Percentiles rank a stretch among this genome's conserved stretches.
Conservation (phyloP, 2,797 vertebrate genomes). For the Melanotaenia boesemani region DNA sequence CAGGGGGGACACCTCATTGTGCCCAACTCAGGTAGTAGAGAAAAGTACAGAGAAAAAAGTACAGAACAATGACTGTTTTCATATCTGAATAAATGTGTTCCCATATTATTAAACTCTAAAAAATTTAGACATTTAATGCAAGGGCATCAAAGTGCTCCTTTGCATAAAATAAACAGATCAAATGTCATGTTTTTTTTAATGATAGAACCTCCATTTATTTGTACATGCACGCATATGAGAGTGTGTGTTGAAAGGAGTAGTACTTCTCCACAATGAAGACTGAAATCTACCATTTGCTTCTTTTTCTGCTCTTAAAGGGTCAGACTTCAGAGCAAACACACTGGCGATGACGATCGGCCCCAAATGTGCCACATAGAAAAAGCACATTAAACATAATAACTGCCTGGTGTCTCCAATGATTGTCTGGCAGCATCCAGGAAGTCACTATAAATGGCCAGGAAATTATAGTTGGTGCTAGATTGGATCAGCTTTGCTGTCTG, state of each 20-base stretch:
- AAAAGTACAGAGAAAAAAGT: not conserved
- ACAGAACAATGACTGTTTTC: not conserved
- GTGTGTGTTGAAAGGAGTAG: slow-evolving; percentile 14
- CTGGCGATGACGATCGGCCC: slow-evolving; percentile 4
- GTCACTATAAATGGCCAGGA: slow-evolving; percentile 19
- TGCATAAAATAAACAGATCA: not conserved
- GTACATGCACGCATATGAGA: not conserved
- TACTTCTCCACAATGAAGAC: not conserved
- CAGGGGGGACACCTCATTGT: slow-evolving; percentile 96
- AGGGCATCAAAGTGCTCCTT: not conserved
- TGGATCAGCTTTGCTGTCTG: slow-evolving; percentile 7
- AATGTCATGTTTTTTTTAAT: not conserved
- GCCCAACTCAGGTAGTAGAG: slow-evolving; percentile 91
- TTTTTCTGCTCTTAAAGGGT: slow-evolving; percentile 7
- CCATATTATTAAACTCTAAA: not conserved
- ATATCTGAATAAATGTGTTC: not conserved
- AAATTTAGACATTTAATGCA: not conserved
- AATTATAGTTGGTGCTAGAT: slow-evolving; percentile 15
- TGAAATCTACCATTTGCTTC: slow-evolving; percentile 30
- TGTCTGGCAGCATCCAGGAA: slow-evolving; percentile 24
- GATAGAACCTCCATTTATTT: not conserved
- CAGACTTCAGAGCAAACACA: slow-evolving; percentile 23
- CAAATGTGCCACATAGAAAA: slow-evolving; percentile 9
- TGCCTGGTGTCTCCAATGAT: not conserved
- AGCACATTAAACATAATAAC: slow-evolving; percentile 6